Percentiles rank a stretch among this genome's conserved stretches.
Evolutionary conservation across 2,888 invertebrate genomes (phyloP).

Genomic region (Heliconius ismenius): DNA sequence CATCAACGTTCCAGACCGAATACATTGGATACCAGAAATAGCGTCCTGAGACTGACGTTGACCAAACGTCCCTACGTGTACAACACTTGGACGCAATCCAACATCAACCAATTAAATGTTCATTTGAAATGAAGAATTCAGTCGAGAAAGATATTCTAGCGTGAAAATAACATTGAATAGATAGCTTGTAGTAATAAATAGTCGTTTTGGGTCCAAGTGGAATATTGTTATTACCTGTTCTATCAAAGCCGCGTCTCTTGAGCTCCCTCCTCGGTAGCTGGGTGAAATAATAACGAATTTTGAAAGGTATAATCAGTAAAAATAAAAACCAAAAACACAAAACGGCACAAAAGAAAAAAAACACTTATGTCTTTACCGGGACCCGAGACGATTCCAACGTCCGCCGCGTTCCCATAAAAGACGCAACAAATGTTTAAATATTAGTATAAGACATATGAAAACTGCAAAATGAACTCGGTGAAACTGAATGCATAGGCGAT

Average conservation of each 20-base stretch:
- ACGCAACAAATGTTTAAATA: constrained; percentile 66
- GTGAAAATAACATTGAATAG: constrained; percentile 16
- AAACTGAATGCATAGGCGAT: constrained; percentile 74
- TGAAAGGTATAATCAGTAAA: constrained; percentile 78
- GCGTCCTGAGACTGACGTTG: constrained; percentile 59
- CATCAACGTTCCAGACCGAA: constrained; percentile 45
- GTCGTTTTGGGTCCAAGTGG: constrained; percentile 74
- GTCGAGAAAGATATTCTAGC: constrained; percentile 20
- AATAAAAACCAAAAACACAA: constrained; percentile 79
- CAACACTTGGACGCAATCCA: constrained; percentile 78
- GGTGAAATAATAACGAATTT: constrained; percentile 81
- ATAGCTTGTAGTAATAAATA: constrained; percentile 42
- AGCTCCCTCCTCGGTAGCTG: constrained; percentile 82
- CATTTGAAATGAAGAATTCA: constrained; percentile 21
- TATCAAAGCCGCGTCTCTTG: constrained; percentile 83
- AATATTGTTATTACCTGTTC: constrained; percentile 77
- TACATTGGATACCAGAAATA: constrained; percentile 51
- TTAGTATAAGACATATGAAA: constrained; percentile 74
- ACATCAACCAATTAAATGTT: constrained; percentile 53
- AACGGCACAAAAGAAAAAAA: constrained; percentile 77
- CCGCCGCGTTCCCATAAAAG: constrained; percentile 56
- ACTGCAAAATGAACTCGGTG: constrained; percentile 79
- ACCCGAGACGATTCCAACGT: constrained; percentile 27
- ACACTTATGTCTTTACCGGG: constrained; percentile 44
- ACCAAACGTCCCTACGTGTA: constrained; percentile 65